Evolutionary conservation across 1,140 invertebrate genomes (phyloP).

Genomic region (Cylas formicarius): DNA sequence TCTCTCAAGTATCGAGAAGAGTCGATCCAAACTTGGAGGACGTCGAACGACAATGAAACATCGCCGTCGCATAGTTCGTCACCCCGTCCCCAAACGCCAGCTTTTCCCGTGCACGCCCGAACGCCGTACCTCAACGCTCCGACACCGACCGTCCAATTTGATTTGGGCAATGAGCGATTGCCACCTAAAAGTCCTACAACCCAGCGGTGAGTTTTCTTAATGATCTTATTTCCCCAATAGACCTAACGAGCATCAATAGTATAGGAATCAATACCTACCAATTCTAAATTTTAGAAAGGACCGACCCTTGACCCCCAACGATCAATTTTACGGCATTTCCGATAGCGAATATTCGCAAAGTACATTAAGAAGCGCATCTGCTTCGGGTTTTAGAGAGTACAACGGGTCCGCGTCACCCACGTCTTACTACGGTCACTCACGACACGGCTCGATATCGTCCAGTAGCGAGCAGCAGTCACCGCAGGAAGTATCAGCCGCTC

Average conservation of each 20-base stretch:
- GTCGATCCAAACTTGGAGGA: constrained; percentile 54
- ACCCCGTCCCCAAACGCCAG: constrained; percentile 74
- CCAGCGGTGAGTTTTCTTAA: constrained; percentile 50
- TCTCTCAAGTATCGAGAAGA: constrained; percentile 53
- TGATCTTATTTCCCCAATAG: not conserved
- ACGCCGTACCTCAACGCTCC: constrained; percentile 68
- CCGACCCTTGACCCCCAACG: constrained; percentile 37
- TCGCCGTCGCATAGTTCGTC: constrained; percentile 44
- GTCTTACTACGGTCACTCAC: constrained; percentile 64
- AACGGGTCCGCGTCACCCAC: constrained; percentile 55
- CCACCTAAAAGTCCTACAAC: constrained; percentile 67
- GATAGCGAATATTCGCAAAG: constrained; percentile 27
- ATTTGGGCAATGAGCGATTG: constrained; percentile 50
- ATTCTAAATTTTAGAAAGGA: constrained; percentile 35
- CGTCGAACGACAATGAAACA: constrained; percentile 49
- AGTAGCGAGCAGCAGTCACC: constrained; percentile 51
- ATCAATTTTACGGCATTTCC: constrained; percentile 32
- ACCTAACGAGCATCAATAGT: not conserved
- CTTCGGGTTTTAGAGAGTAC: constrained; percentile 26
- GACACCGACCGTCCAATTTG: constrained; percentile 53
- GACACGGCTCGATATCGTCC: constrained; percentile 60
- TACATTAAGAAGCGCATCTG: constrained; percentile 30
- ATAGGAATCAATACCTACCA: not conserved
- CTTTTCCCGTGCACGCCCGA: constrained; percentile 81
- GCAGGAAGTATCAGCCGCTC: constrained; percentile 78